Base-by-base conservation (phyloP, 2,888 invertebrate genomes). In the Crematogaster levior region DNA sequence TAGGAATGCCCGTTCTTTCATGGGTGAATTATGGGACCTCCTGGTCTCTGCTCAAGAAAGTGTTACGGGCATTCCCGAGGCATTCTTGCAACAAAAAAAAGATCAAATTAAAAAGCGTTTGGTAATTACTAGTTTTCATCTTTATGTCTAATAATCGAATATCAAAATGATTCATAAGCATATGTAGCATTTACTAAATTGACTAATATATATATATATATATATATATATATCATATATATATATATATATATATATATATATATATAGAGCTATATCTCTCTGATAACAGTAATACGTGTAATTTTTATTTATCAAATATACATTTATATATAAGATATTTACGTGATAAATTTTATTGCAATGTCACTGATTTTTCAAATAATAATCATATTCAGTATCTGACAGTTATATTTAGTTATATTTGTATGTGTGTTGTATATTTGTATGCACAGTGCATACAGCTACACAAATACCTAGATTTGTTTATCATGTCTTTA, bases 21-120 rank as follows among this genome's bases (percentile, higher is more conserved):
- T 99, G 98, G 98, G 98, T 4, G 99, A 99, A 95, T 95, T 99
- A 75, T 99, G 99, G 99, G 97, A 98, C 86, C 95, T 99, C 89
- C 95, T 99, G 89, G 96, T 99, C 84, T 99, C 99, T 77, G 99
- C 99, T 1, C 99, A 99, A 95, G 98, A 99, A 72, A 98, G 98
- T 90, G 98, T 98, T 61, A 98, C 97, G 87, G 99, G 99, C 18
- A 99, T 99, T 92, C 99, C 99, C 0, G 98, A 98, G 88, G 97
- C 97, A 85, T 97, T 99, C 93, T 96, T 99, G 81, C 98, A 99
- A 94, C 97, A 98, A 95, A 99, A 99, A 95, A 98, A 99, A 94
- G 98, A 98, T 94, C 99, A 99, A 95, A 97, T 99, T 90, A 97
- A 98, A 93, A 98, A 97, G 93, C 96, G 98, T 93, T 97, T 97